Evolutionary conservation across 2,888 invertebrate species (phyloP), one percentile per base, ranked within the genome.

Genomic region (Philaethria dido): DNA sequence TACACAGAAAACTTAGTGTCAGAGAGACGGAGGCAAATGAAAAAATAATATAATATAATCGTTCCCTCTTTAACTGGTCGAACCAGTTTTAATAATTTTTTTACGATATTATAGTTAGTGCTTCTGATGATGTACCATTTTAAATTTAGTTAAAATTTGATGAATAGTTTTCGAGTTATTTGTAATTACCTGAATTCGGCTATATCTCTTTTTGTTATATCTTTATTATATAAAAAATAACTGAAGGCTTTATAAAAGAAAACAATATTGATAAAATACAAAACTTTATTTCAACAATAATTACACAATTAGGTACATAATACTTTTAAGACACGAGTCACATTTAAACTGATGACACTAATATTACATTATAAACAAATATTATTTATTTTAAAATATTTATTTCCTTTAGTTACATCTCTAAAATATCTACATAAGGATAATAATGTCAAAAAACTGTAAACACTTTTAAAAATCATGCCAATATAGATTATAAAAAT

Each of bases 241-340:
- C n/a, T n/a, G n/a, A n/a, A n/a, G n/a, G n/a, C n/a, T n/a, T n/a
- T n/a, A n/a, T n/a, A 64, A 33, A n/a, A 29, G n/a, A 47, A 59
- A 29, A 55, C 13, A 39, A 22, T 8, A n/a, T 18, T 45, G 18
- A 50, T 52, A 69, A 68, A 71, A 69, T 71, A 68, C 80, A 83
- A 83, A 83, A 78, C 80, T 87, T 87, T 89, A 87, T 85, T 88
- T 86, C 84, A 89, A 89, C 90, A 89, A 89, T 86, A 79, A 82
- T 81, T 88, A 87, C 84, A 86, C 78, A 76, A 73, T 78, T 77
- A n/a, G n/a, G n/a, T n/a, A 78, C 77, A 69, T 69, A 70, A 72
- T 74, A 75, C 69, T 72, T n/a, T 64, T 59, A 70, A 68, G 64
- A 60, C 62, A 55, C 48, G 33, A 16, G 36, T 68, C 69, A 72